phyloP scores from a whole-genome alignment of 2,888 invertebrate genomes.

The Beris chalybata region DNA sequence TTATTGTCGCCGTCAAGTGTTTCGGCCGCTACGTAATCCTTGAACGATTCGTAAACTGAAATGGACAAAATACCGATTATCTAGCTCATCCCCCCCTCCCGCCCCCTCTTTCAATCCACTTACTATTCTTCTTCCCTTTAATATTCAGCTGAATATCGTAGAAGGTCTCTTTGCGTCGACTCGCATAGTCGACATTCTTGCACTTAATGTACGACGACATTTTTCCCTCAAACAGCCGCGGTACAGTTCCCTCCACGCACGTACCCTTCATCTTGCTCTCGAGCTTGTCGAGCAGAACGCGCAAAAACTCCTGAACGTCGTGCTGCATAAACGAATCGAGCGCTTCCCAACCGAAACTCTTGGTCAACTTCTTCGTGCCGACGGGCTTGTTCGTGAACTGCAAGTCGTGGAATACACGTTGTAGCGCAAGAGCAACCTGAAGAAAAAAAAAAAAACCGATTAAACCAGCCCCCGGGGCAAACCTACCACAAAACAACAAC shows the following conservation, averaged over 20 bases:
- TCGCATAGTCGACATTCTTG: constrained; percentile 95
- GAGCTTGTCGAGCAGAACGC: constrained; percentile 91
- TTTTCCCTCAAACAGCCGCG: constrained; percentile 96
- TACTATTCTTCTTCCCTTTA: constrained; percentile 90
- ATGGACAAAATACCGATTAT: background rate
- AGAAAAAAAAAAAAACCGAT: background rate
- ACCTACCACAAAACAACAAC: background rate
- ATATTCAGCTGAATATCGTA: constrained; percentile 99
- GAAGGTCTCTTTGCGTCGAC: constrained; percentile 93
- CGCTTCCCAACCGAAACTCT: constrained; percentile 99
- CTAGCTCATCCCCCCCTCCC: background rate
- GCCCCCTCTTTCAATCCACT: background rate
- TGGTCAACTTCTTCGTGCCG: constrained; percentile 97
- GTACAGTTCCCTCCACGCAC: constrained; percentile 96
- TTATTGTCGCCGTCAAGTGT: constrained; percentile 97
- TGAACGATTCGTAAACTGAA: constrained; percentile 83
- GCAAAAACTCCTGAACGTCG: constrained; percentile 87
- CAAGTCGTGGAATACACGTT: constrained; percentile 96
- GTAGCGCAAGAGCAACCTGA: constrained; percentile 80
- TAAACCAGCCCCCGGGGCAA: too few relatives aligned
- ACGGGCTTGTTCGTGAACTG: constrained; percentile 98
- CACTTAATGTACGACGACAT: constrained; percentile 99
- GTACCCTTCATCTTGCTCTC: constrained; percentile 99
- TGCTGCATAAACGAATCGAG: constrained; percentile 99
- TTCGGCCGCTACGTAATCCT: constrained; percentile 94